These are phyloP conservation scores for Peromyscus nudipes DNA, from an alignment of 2,797 vertebrate genomes.

Conservation along the genomic window DNA sequence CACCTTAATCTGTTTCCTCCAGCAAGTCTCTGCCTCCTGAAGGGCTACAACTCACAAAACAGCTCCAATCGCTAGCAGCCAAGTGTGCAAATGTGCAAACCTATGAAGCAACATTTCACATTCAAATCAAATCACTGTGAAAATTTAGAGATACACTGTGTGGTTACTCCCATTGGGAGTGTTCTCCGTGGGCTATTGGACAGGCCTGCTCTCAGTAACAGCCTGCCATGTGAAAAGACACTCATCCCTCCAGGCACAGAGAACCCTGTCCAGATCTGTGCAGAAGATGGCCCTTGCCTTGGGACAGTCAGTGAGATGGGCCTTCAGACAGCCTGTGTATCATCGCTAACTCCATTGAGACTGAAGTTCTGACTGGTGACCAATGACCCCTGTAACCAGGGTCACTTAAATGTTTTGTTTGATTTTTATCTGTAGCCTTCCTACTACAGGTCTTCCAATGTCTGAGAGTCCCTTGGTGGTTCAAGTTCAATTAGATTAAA, in stretches of 20 bases:
- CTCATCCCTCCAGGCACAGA: not conserved
- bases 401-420: not conserved
- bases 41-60: not conserved
- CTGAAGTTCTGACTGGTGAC: not conserved
- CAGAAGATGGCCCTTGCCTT: not conserved
- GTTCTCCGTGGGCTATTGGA: not conserved
- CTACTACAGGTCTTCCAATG: not conserved
- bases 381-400: not conserved
- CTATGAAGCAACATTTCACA: not conserved
- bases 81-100: not conserved
- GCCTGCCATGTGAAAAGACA: not conserved
- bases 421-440: not conserved
- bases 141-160: not conserved
- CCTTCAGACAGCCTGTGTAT: not conserved
- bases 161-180: not conserved
- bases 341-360: not conserved
- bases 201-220: not conserved
- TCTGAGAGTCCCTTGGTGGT: not conserved
- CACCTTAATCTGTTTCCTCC: not conserved
- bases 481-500: not conserved
- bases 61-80: not conserved
- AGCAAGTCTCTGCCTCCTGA: not conserved
- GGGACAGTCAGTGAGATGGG: not conserved
- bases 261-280: not conserved
- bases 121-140: not conserved